A percentile compares a stretch with the other conserved stretches of the same genome.
phyloP scores from a whole-genome alignment of 2,113 vertebrate species.

The Colaptes auratus region DNA sequence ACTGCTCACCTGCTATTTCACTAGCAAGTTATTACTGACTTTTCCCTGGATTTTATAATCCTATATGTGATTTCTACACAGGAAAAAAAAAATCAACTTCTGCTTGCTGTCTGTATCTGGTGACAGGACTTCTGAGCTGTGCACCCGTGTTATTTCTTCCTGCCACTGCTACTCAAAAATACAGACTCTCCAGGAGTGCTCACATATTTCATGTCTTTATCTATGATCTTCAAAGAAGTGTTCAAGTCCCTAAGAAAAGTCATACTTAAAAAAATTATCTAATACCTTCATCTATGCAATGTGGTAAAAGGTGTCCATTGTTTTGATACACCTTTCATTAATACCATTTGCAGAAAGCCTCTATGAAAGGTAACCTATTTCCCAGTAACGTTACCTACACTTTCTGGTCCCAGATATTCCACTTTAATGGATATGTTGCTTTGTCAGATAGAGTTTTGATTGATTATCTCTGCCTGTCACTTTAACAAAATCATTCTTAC shows the following conservation, averaged over 20 bases:
- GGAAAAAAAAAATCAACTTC: constrained; percentile 3
- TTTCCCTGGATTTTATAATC: neutral
- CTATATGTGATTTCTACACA: neutral
- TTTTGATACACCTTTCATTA: neutral
- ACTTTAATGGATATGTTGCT: neutral
- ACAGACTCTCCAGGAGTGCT: neutral
- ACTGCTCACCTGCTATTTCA: constrained; percentile 19
- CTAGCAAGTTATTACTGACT: constrained; percentile 8
- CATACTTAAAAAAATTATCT: too few relatives aligned
- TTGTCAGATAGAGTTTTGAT: constrained; percentile 47
- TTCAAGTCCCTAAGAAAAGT: neutral
- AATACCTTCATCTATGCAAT: neutral
- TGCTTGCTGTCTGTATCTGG: neutral
- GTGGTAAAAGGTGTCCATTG: neutral
- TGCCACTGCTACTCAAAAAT: neutral
- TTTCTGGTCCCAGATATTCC: neutral
- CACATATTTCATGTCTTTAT: neutral
- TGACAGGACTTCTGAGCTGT: neutral
- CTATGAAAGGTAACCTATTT: neutral
- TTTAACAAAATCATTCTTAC: constrained; percentile 62
- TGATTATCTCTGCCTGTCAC: constrained; percentile 39
- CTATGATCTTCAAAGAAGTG: neutral
- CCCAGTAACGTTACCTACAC: neutral
- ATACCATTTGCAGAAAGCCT: neutral
- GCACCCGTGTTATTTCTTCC: neutral